Conservation (phyloP, 2,797 vertebrate genomes). For the Acipenser oxyrinchus region DNA sequence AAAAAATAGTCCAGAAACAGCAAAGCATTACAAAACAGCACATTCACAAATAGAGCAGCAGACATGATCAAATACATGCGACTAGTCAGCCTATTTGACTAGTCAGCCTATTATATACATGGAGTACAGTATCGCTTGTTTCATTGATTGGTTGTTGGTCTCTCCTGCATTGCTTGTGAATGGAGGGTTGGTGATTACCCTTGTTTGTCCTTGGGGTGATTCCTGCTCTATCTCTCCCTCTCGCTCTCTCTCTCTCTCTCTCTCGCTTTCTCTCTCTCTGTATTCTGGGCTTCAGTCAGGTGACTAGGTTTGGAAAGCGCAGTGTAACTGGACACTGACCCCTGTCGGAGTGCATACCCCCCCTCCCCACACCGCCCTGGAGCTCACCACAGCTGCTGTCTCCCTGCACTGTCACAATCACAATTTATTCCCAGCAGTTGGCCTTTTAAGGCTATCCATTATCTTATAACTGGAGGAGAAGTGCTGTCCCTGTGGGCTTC, state of each 20-base stretch:
- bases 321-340: constrained; percentile 75
- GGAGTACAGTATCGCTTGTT: too few relatives aligned
- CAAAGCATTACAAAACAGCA: too few relatives aligned
- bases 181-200: constrained; percentile 52
- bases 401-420: constrained; percentile 69
- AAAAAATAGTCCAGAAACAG: too few relatives aligned
- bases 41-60: too few relatives aligned
- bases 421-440: constrained; percentile 64
- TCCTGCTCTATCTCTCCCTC: constrained; percentile 40
- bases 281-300: constrained; percentile 66
- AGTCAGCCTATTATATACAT: too few relatives aligned
- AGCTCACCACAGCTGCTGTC: constrained; percentile 76
- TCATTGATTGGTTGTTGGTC: too few relatives aligned
- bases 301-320: constrained; percentile 92
- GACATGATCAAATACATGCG: too few relatives aligned
- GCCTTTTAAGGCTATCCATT: constrained; percentile 88
- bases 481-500: not conserved
- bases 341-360: constrained; percentile 38
- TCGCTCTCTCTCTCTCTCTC: not conserved
- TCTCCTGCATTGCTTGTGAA: too few relatives aligned
- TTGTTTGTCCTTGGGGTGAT: constrained; percentile 92
- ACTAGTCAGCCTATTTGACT: too few relatives aligned
- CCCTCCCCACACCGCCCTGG: constrained; percentile 27
- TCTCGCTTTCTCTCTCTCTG: constrained; percentile 27
- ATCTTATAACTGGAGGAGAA: constrained; percentile 48